phyloP scores from a whole-genome alignment of 2,888 invertebrate species.

The Synanthedon vespiformis region DNA sequence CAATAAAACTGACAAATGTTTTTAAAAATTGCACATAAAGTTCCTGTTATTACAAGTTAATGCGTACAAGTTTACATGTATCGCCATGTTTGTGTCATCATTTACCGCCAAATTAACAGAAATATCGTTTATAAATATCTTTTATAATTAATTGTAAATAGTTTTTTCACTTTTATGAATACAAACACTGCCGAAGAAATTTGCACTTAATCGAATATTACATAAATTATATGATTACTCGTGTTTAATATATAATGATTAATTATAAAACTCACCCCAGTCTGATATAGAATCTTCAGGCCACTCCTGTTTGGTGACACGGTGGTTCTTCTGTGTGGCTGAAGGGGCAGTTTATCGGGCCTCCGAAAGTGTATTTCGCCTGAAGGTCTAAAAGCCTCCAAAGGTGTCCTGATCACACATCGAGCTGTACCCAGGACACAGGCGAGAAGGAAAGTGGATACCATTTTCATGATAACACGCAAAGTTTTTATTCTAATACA shows the following conservation, averaged over 20 bases:
- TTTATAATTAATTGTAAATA: too few species aligned
- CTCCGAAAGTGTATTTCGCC: constrained; percentile 58
- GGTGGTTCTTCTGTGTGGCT: constrained; percentile 64
- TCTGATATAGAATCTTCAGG: constrained; percentile 78
- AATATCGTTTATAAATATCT: too few species aligned
- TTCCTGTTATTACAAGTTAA: too few species aligned
- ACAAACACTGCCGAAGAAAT: too few species aligned
- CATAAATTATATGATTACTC: not conserved
- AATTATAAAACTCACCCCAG: constrained; percentile 73
- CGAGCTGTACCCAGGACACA: constrained; percentile 46
- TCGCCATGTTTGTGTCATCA: too few species aligned
- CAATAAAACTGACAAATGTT: too few species aligned
- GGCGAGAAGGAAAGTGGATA: constrained; percentile 45
- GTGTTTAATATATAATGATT: not conserved
- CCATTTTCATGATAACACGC: constrained; percentile 46
- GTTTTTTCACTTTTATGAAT: too few species aligned
- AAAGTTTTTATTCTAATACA: not conserved
- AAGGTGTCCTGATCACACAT: constrained; percentile 63
- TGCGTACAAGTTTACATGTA: too few species aligned
- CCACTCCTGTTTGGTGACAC: constrained; percentile 52
- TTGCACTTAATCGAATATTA: not conserved
- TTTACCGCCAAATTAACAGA: too few species aligned
- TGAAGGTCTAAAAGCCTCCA: constrained; percentile 68
- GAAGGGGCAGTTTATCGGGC: constrained; percentile 53
- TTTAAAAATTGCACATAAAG: too few species aligned